Evolutionary conservation across 2,888 invertebrate species (phyloP).

Genomic region (Drosophila hawaiiensis): DNA sequence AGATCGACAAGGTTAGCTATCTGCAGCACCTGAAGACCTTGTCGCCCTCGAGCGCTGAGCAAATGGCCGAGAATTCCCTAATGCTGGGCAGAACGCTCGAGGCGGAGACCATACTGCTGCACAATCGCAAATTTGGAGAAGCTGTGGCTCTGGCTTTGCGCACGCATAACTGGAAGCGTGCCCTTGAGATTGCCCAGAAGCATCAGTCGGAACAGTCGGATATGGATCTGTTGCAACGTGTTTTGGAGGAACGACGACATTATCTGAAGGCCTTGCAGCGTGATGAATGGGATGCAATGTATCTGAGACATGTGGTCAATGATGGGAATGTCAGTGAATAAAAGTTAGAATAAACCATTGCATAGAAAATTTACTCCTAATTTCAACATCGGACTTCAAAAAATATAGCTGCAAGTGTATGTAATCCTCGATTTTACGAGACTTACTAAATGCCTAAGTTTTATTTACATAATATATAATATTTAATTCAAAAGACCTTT

Average conservation of each 20-base stretch:
- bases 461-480: not conserved
- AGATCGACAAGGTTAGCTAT: constrained; percentile 94
- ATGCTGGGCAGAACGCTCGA: constrained; percentile 84
- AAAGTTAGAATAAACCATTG: not conserved
- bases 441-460: not conserved
- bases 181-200: constrained; percentile 83
- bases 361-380: not conserved
- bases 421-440: not conserved
- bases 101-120: constrained; percentile 85
- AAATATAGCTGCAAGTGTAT: not conserved
- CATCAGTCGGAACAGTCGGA: constrained; percentile 61
- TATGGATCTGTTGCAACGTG: constrained; percentile 65
- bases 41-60: constrained; percentile 83
- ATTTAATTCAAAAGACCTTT: not conserved
- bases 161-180: constrained; percentile 85
- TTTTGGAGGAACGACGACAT: constrained; percentile 80
- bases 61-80: constrained; percentile 85
- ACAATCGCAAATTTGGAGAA: constrained; percentile 82
- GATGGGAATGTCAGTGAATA: constrained; percentile 53
- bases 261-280: constrained; percentile 82
- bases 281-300: constrained; percentile 81
- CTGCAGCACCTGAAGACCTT: constrained; percentile 92
- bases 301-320: constrained; percentile 65
- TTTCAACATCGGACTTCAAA: rapidly evolving
- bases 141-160: constrained; percentile 83